Percentiles rank a stretch among this genome's conserved stretches.
These are phyloP conservation scores for Aphyosemion australe DNA, from an alignment of 2,113 vertebrate species.

Conservation along the genomic window DNA sequence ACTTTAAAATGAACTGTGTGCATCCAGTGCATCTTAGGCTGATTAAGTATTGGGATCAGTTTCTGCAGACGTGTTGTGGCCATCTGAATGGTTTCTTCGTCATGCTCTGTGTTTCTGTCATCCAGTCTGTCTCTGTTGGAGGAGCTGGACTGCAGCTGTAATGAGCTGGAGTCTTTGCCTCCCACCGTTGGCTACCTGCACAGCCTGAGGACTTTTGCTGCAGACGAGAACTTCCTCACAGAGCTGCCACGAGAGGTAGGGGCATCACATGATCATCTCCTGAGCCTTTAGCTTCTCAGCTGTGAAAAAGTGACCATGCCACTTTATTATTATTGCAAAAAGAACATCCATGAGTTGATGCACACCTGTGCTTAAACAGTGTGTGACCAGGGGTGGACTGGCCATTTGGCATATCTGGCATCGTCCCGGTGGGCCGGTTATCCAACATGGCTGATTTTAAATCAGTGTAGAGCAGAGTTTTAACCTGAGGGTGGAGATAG, in stretches of 20 bases:
- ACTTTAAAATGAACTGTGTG: background rate
- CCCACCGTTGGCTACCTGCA: constrained; percentile 94
- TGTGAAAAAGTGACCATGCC: background rate
- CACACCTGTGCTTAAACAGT: too few relatives aligned
- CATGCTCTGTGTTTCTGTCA: constrained; percentile 26
- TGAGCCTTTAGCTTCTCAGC: background rate
- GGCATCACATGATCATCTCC: background rate
- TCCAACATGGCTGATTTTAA: too few relatives aligned
- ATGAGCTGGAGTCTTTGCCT: constrained; percentile 93
- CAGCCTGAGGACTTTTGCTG: constrained; percentile 92
- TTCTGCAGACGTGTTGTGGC: constrained; percentile 10
- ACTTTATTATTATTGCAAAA: background rate
- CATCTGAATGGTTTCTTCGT: constrained; percentile 13
- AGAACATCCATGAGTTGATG: too few relatives aligned
- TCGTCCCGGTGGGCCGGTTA: too few relatives aligned
- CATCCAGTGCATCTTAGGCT: too few relatives aligned
- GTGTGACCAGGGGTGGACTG: too few relatives aligned
- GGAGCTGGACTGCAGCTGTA: constrained; percentile 98
- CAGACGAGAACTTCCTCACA: constrained; percentile 95
- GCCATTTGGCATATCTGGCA: too few relatives aligned
- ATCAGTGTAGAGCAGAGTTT: too few relatives aligned
- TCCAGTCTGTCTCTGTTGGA: constrained; percentile 93
- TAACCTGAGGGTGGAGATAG: too few relatives aligned
- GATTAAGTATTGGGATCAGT: constrained; percentile 1
- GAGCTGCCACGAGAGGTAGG: constrained; percentile 94